phyloP scores from a whole-genome alignment of 2,888 invertebrate species.

The Hirtodrosophila cameraria region DNA sequence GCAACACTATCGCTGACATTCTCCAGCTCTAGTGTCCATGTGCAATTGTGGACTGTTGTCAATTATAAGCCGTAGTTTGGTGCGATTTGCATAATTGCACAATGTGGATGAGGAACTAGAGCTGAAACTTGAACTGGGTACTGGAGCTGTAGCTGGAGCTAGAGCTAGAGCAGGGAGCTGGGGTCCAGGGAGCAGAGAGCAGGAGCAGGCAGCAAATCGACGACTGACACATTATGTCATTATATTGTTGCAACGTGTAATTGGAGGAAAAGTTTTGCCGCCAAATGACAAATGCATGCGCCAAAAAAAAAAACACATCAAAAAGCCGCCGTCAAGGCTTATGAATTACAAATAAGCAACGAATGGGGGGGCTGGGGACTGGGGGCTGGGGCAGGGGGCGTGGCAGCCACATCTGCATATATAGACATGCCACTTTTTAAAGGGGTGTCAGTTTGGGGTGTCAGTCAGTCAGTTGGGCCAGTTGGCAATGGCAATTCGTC shows the following conservation, averaged over 20 bases:
- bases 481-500: slow-evolving; percentile 59
- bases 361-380: slow-evolving; percentile 25
- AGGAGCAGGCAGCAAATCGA: slow-evolving; percentile 29
- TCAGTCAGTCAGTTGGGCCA: neutral
- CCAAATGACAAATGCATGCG: slow-evolving; percentile 74
- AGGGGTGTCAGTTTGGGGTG: neutral
- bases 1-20: no score
- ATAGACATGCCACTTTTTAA: slow-evolving; percentile 5
- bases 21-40: neutral
- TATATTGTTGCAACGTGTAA: slow-evolving; percentile 79
- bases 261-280: slow-evolving; percentile 76
- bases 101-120: neutral
- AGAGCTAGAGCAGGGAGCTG: neutral
- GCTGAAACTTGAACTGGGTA: neutral
- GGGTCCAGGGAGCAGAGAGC: no score
- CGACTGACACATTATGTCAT: slow-evolving; percentile 75
- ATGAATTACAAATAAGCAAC: slow-evolving; percentile 73
- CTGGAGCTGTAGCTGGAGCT: neutral
- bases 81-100: slow-evolving; percentile 67
- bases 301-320: slow-evolving; percentile 51
- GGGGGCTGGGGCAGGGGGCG: slow-evolving; percentile 48
- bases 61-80: slow-evolving; percentile 39
- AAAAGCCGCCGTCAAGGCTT: slow-evolving; percentile 74
- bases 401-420: slow-evolving; percentile 69
- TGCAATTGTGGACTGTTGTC: slow-evolving; percentile 30